phyloP scores from a whole-genome alignment of 1,140 invertebrate genomes.

The Hestina assimilis region DNA sequence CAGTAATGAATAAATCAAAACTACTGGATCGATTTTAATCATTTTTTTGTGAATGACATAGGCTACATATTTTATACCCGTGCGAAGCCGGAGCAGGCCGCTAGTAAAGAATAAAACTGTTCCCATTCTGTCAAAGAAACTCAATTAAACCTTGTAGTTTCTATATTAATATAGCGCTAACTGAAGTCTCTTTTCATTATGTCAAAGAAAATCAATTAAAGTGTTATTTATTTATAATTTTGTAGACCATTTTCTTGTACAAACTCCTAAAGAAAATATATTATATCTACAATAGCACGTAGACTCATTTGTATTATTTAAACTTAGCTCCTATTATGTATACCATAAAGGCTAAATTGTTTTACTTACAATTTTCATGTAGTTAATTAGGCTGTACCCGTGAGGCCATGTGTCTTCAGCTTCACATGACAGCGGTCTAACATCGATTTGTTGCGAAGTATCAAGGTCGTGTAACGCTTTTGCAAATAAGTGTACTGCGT shows the following conservation, averaged over 20 bases:
- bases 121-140: too few species aligned
- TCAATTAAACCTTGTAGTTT: too few species aligned
- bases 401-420: slow-evolving; percentile 95
- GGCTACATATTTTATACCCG: too few species aligned
- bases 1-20: too few species aligned
- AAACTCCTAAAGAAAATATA: neutral
- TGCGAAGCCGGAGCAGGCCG: too few species aligned
- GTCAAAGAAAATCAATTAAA: neutral
- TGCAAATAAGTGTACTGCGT: slow-evolving; percentile 96
- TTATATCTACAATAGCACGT: neutral
- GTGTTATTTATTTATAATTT: neutral
- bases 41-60: too few species aligned
- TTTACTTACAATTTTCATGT: slow-evolving; percentile 95
- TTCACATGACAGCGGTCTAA: slow-evolving; percentile 92
- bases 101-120: too few species aligned
- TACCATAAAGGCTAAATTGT: neutral
- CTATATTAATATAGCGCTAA: neutral
- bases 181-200: neutral
- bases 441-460: slow-evolving; percentile 92
- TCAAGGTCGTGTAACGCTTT: slow-evolving; percentile 94
- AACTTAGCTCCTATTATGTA: neutral
- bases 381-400: slow-evolving; percentile 96
- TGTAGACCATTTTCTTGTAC: neutral
- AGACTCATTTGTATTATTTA: neutral
- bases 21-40: too few species aligned